These are phyloP conservation scores for Otolemur crassicaudatus DNA, from an alignment of 2,797 vertebrate species.

Conservation along the genomic window DNA sequence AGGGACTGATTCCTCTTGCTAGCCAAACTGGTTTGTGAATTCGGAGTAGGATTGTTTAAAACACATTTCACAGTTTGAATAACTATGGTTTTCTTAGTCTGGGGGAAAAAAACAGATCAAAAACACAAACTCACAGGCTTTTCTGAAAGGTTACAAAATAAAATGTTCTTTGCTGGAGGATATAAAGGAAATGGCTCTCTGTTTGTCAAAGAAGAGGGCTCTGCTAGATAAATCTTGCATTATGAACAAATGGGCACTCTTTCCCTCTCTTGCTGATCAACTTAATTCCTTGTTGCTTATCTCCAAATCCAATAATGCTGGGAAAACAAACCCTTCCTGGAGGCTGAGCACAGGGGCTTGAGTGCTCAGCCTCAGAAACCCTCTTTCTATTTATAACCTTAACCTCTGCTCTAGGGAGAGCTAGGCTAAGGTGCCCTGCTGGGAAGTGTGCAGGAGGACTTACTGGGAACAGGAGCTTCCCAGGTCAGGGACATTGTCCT, in stretches of 20 bases:
- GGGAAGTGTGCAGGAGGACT: neutral
- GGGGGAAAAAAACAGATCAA: slow-evolving; percentile 30
- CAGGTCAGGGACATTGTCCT: neutral
- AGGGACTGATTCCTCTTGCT: slow-evolving; percentile 46
- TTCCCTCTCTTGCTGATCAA: slow-evolving; percentile 63
- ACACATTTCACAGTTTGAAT: slow-evolving; percentile 70
- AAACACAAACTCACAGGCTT: slow-evolving; percentile 61
- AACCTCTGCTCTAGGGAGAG: neutral
- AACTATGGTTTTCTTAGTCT: slow-evolving; percentile 65
- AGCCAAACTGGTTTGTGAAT: slow-evolving; percentile 28
- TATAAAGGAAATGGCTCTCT: slow-evolving; percentile 62
- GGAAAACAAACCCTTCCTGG: slow-evolving; percentile 61
- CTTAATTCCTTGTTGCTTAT: slow-evolving; percentile 78
- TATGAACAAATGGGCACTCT: slow-evolving; percentile 57
- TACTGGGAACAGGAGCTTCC: neutral
- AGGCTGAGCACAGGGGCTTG: neutral
- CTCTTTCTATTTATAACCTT: slow-evolving; percentile 60
- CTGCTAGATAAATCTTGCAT: slow-evolving; percentile 69
- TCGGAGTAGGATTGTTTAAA: slow-evolving; percentile 66
- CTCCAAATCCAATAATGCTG: slow-evolving; percentile 80
- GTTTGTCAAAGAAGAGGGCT: slow-evolving; percentile 73
- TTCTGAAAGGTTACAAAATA: slow-evolving; percentile 77
- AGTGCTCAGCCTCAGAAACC: neutral
- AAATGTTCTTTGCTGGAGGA: slow-evolving; percentile 74
- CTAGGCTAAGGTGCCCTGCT: neutral